Evolutionary conservation across 2,888 invertebrate genomes (phyloP).

Genomic region (Tineola bisselliella): DNA sequence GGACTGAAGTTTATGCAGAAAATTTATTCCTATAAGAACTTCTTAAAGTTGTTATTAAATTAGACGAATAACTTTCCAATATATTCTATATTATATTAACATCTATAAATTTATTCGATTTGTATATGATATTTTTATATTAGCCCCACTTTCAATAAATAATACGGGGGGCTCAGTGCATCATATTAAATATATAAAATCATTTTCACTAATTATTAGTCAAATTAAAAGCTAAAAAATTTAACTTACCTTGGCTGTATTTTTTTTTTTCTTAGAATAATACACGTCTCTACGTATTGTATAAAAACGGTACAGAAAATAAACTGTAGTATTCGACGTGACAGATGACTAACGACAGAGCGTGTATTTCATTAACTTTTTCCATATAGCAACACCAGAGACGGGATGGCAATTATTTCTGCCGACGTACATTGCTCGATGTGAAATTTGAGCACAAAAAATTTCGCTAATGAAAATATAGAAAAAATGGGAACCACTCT

Average conservation of each 20-base stretch:
- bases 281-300: too few species aligned
- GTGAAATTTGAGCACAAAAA: neutral
- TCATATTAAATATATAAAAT: too few species aligned
- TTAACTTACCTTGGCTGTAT: too few species aligned
- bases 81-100: neutral
- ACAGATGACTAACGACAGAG: slow-evolving; percentile 15
- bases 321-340: neutral
- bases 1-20: neutral
- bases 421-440: neutral
- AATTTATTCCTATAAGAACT: neutral
- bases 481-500: neutral
- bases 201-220: too few species aligned
- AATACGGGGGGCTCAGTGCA: too few species aligned
- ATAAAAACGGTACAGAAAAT: neutral
- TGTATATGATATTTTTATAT: neutral
- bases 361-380: slow-evolving; percentile 10
- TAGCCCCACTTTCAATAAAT: too few species aligned
- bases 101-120: neutral
- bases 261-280: too few species aligned
- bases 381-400: neutral
- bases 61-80: neutral
- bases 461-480: neutral
- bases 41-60: neutral
- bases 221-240: too few species aligned
- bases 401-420: neutral